Base-by-base conservation (phyloP, 2,113 vertebrate species). In the Cygnus atratus region DNA sequence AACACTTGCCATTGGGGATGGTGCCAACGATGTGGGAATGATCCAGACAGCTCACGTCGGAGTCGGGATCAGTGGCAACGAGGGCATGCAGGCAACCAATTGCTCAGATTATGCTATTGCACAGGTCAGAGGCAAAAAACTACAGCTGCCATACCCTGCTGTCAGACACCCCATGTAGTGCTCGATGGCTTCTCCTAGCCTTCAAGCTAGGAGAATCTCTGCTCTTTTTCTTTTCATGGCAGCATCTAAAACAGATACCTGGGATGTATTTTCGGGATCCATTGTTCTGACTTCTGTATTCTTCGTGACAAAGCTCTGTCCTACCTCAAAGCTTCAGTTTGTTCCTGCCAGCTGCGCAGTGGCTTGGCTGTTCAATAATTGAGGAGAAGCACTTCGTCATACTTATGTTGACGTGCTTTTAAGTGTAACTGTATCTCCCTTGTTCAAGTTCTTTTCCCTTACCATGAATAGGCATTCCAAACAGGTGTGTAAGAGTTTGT, bases 1-100 rank as follows among this genome's bases (percentile, higher is more conserved):
- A 98, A 99, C 99, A 4, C 98, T 99, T 77, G 99, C 99, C 50
- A 99, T 99, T 17, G 99, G 99, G 44, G 99, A 99, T 5, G 99
- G 99, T 26, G 99, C 99, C 78, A 99, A 99, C 2, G 99, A 99
- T 0, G 99, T 99, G 29, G 99, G 99, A 73, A 99, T 99, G 99
- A 99, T 99, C 97, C 99, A 99, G 98, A 99, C 99, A 1, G 99
- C 99, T 72, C 99, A 99, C 0, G 99, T 99, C 11, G 99, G 99
- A 35, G 99, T 99, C 46, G 99, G 99, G 58, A 99, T 99, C 98
- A 99, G 99, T 16, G 99, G 99, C 79, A 99, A 99, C 9, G 99
- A 99, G 97, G 99, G 99, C 97, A 99, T 99, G 99, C 99, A 99
- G 97, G 99, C 99, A 85, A 99, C 99, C 92, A 99, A 99, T 97